Evolutionary conservation across 2,888 invertebrate genomes (phyloP).

Genomic region (Tetramorium bicarinatum): DNA sequence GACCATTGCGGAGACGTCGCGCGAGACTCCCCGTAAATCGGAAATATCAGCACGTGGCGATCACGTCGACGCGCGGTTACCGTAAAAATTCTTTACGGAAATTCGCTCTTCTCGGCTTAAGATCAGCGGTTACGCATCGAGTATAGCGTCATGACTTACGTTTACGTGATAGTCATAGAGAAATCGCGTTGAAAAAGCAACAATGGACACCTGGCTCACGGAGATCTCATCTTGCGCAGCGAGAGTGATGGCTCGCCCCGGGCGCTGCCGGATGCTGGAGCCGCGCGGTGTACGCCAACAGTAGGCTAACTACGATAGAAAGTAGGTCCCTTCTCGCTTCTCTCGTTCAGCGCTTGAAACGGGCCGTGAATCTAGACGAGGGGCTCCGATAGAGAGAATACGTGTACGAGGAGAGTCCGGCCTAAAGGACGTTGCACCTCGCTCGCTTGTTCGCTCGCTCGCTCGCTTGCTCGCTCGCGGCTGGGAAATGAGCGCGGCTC

Average conservation of each 20-base stretch:
- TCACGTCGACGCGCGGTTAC: constrained; percentile 56
- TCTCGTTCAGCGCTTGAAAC: constrained; percentile 35
- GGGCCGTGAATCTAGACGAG: constrained; percentile 44
- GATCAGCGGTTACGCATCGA: constrained; percentile 13
- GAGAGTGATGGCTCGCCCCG: constrained; percentile 81
- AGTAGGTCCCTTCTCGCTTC: constrained; percentile 81
- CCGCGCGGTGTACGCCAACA: constrained; percentile 68
- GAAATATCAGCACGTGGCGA: constrained; percentile 71
- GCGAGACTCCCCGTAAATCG: constrained; percentile 75
- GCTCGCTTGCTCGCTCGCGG: constrained; percentile 13
- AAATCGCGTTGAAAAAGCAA: constrained; percentile 39
- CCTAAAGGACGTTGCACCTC: constrained; percentile 72
- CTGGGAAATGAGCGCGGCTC: constrained; percentile 62
- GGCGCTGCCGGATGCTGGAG: constrained; percentile 82
- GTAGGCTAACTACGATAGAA: constrained; percentile 83
- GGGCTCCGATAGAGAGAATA: constrained; percentile 44
- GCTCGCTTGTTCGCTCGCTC: constrained; percentile 26
- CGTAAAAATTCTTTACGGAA: constrained; percentile 53
- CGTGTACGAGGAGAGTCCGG: constrained; percentile 62
- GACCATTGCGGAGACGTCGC: constrained; percentile 64
- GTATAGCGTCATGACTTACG: background rate
- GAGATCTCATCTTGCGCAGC: constrained; percentile 67
- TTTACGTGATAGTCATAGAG: background rate
- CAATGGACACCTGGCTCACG: constrained; percentile 31
- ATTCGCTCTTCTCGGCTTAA: constrained; percentile 51